Percentiles rank a stretch among this genome's conserved stretches.
Evolutionary conservation across 2,113 vertebrate species (phyloP).

Genomic region (Psilopsiagon aymara): DNA sequence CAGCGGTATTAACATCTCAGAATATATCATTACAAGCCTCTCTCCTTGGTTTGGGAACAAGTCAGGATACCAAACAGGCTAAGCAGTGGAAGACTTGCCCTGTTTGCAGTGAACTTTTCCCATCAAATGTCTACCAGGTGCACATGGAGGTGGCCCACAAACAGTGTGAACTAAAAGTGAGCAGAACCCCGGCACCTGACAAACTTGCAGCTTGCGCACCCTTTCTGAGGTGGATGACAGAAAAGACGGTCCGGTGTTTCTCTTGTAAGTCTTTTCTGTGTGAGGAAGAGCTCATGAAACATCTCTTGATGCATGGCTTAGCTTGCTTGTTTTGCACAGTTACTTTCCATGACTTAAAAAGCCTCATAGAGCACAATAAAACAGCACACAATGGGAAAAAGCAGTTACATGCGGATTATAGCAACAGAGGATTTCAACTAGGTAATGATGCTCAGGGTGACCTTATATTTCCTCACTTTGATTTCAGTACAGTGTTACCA

Average conservation of each 20-base stretch:
- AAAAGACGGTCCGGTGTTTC: slow-evolving; percentile 88
- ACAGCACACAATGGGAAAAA: slow-evolving; percentile 83
- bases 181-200: slow-evolving; percentile 49
- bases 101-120: slow-evolving; percentile 94
- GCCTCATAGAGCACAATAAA: slow-evolving; percentile 85
- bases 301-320: slow-evolving; percentile 90
- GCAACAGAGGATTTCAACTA: slow-evolving; percentile 86
- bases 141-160: slow-evolving; percentile 92
- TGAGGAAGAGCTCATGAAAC: slow-evolving; percentile 88
- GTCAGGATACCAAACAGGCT: slow-evolving; percentile 76
- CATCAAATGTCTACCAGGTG: slow-evolving; percentile 91
- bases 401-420: slow-evolving; percentile 85
- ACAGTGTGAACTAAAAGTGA: slow-evolving; percentile 47
- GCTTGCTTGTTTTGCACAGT: slow-evolving; percentile 90
- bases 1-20: slow-evolving; percentile 50
- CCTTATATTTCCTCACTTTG: slow-evolving; percentile 90
- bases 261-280: slow-evolving; percentile 87
- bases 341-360: slow-evolving; percentile 88
- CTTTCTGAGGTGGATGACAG: slow-evolving; percentile 90
- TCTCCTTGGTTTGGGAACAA: neutral
- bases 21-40: slow-evolving; percentile 13
- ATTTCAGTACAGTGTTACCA: slow-evolving; percentile 85
- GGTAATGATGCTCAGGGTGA: slow-evolving; percentile 81
- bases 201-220: slow-evolving; percentile 87
- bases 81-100: slow-evolving; percentile 97